Evolutionary conservation across 1,140 invertebrate species (phyloP), one percentile per base, ranked within the genome.

Genomic region (Diuraphis noxia): DNA sequence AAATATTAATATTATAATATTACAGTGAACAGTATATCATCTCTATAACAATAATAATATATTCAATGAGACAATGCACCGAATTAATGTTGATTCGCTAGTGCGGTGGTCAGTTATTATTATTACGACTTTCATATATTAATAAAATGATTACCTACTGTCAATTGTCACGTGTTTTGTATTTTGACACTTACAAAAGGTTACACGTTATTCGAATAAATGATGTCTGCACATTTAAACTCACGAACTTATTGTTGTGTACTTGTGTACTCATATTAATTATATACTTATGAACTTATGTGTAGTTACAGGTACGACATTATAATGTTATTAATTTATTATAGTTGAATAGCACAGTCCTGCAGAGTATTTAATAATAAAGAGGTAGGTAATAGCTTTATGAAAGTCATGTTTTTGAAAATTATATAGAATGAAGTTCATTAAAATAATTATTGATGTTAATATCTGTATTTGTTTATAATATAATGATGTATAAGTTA

Each of bases 121-220:
- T 38, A 9, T 82, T 23, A 7, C 10, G 79, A 43, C 40, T n/a
- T 84, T 41, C 10, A 21, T 82, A 43, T 38, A 2, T 17, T 46
- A 46, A 21, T 38, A 17, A 30, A 13, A 25, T 25, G 21, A 13
- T 9, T 84, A n/a, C n/a, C n/a, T n/a, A 30, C 8, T 84, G 25
- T 84, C 38, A 41, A 43, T 84, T 84, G 25, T 43, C 81, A 43
- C 5, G 10, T 84, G 1, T 84, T 43, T 43, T n/a, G 30, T 84
- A 84, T 84, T n/a, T 41, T 43, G 81, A 84, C 41, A 23, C 40
- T 43, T 84, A 84, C 41, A 84, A 84, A 84, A 40, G 81, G 19
- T 30, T 43, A 1, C 1, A 7, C 5, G 13, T n/a, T 43, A 84
- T 43, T 84, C 13, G 43, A n/a, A 43, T 21, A 23, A n/a, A 43